Percentiles rank a stretch among this genome's conserved stretches.
phyloP scores from a whole-genome alignment of 2,113 vertebrate genomes.

The Xyrauchen texanus region DNA sequence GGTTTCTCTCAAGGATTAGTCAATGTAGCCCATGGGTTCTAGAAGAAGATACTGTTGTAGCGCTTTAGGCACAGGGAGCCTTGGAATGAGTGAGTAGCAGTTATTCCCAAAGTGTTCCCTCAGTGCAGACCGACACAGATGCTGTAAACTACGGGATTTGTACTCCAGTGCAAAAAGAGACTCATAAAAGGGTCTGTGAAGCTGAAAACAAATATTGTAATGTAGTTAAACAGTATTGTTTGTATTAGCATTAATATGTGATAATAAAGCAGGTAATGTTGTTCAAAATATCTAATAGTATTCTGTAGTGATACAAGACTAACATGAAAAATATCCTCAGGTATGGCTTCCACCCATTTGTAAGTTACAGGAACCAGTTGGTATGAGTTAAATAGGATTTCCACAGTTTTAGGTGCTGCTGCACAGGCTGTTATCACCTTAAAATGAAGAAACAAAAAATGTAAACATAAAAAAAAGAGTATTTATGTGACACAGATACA shows the following conservation, averaged over 20 bases:
- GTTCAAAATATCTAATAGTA: too few relatives aligned
- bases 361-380: slow-evolving; percentile 59
- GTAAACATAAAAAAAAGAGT: too few relatives aligned
- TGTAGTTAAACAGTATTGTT: not conserved
- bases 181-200: slow-evolving; percentile 70
- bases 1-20: slow-evolving; percentile 9
- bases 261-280: not conserved
- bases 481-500: too few relatives aligned
- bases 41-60: slow-evolving; percentile 73
- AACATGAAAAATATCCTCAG: slow-evolving; percentile 64
- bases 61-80: slow-evolving; percentile 67
- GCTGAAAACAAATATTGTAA: slow-evolving; percentile 33
- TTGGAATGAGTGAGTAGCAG: slow-evolving; percentile 67
- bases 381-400: slow-evolving; percentile 77
- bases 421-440: slow-evolving; percentile 74
- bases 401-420: slow-evolving; percentile 51
- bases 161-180: slow-evolving; percentile 66
- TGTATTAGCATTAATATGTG: not conserved
- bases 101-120: slow-evolving; percentile 50
- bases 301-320: slow-evolving; percentile 3
- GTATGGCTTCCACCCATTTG: slow-evolving; percentile 66
- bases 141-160: slow-evolving; percentile 66
- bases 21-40: slow-evolving; percentile 68
- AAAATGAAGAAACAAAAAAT: not conserved
- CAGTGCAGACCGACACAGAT: slow-evolving; percentile 68